A percentile compares a stretch with the other conserved stretches of the same genome.
phyloP scores from a whole-genome alignment of 92 coral and sea anemone species.

The Parazoanthus atlanticus region DNA sequence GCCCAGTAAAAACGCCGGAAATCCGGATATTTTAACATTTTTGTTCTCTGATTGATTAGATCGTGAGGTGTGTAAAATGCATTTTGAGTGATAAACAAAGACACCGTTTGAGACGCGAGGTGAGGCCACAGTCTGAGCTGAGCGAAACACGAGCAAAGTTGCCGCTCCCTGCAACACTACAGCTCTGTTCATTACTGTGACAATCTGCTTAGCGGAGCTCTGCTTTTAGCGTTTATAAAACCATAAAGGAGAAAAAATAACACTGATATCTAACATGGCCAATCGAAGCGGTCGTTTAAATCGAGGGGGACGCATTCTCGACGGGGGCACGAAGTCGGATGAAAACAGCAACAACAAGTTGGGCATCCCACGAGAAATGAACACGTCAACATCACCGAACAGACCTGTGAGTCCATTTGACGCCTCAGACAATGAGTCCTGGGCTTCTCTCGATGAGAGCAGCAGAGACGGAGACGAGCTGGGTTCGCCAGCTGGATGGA shows the following conservation, averaged over 20 bases:
- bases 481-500: slow-evolving; percentile 58
- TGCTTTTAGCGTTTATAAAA: not conserved
- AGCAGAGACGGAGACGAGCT: slow-evolving; percentile 53
- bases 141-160: slow-evolving; percentile 6
- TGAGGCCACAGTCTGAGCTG: not conserved
- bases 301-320: slow-evolving; percentile 40
- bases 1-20: slow-evolving; percentile 35
- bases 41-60: slow-evolving; percentile 37
- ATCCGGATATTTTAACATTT: slow-evolving; percentile 31
- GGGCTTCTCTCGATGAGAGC: slow-evolving; percentile 62
- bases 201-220: not conserved
- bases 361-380: not conserved
- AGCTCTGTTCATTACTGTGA: not conserved
- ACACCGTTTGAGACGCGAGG: not conserved
- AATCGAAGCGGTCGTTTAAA: slow-evolving; percentile 40
- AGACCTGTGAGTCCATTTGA: slow-evolving; percentile 29
- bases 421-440: slow-evolving; percentile 70
- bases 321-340: slow-evolving; percentile 19
- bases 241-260: not conserved
- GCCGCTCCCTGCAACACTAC: not conserved
- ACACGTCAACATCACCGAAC: not conserved
- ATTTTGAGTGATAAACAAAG: slow-evolving; percentile 34
- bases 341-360: slow-evolving; percentile 32
- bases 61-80: not conserved
- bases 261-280: slow-evolving; percentile 28